Base-by-base conservation (phyloP, 2,797 vertebrate genomes). In the Gastrophryne carolinensis region DNA sequence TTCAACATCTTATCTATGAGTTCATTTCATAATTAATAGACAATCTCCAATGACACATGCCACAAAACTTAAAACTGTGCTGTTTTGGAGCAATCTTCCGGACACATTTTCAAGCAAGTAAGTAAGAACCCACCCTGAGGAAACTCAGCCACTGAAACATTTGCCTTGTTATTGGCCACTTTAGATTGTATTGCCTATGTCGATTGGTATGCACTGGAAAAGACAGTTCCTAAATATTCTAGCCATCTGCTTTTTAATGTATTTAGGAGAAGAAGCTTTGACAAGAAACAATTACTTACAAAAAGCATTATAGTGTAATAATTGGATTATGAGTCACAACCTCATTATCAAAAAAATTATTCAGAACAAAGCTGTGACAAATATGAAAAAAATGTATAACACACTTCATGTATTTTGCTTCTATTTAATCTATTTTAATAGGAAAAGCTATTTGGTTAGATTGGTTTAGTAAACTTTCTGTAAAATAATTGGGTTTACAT, bases 391-490 rank as follows among this genome's bases (percentile, higher is more conserved):
- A 71, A 57, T 67, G 21, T 75, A 57, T 75, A 71, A 71, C 67
- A 71, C 19, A 77, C 50, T 47, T 47, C 0, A 37, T 52, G n/a
- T 66, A 66, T 76, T 68, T 67, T 67, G 34, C 69, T 66, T 61
- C 44, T 75, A 50, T 62, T 79, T 44, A 78, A 75, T 70, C 17
- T 17, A 23, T 78, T 53, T 57, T 66, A 79, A 79, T 75, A 6
- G 26, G 56, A 83, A 84, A 83, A 73, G 17, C 17, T 68, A 70
- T 62, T 10, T 67, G 47, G 49, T 64, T 30, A 15, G 29, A 77
- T 72, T 77, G 67, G 67, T 65, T 77, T 77, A 77, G 75, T 82
- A 86, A 80, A 79, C 72, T 27, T 73, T 29, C 7, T 26, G 74
- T 81, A 66, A 29, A 82, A 70, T 60, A 75, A 56, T 74, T 80